These are phyloP conservation scores for Glareola pratincola DNA, from an alignment of 2,113 vertebrate genomes.

Conservation along the genomic window DNA sequence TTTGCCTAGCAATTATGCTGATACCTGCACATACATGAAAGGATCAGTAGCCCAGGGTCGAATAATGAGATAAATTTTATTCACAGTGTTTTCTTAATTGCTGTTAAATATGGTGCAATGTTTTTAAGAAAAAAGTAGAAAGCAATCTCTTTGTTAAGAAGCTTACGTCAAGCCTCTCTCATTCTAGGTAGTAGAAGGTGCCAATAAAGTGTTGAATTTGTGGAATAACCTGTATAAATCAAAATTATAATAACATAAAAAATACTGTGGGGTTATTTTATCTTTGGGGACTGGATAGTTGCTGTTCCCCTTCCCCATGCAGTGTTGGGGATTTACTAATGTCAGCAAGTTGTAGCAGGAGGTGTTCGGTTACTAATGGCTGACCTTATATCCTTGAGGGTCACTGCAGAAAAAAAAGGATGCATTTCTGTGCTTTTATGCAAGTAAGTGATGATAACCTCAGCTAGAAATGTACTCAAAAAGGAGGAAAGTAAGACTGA, in stretches of 20 bases:
- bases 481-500: background rate
- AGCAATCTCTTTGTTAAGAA: background rate
- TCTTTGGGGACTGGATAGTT: background rate
- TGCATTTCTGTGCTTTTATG: background rate
- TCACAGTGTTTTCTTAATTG: background rate
- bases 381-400: background rate
- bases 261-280: background rate
- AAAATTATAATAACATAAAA: background rate
- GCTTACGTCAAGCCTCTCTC: background rate
- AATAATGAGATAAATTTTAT: background rate
- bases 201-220: background rate
- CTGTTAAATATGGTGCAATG: background rate
- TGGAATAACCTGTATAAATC: background rate
- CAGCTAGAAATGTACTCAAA: background rate
- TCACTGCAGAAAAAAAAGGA: background rate
- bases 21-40: background rate
- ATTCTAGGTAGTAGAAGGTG: background rate
- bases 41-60: background rate
- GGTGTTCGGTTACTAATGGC: background rate
- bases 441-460: background rate
- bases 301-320: background rate
- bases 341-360: background rate
- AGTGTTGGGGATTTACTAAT: background rate
- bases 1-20: background rate
- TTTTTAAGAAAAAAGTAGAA: background rate